Percentiles rank a stretch among this genome's conserved stretches.
Evolutionary conservation across 2,888 invertebrate genomes (phyloP).

Genomic region (Rotaria macrura): DNA sequence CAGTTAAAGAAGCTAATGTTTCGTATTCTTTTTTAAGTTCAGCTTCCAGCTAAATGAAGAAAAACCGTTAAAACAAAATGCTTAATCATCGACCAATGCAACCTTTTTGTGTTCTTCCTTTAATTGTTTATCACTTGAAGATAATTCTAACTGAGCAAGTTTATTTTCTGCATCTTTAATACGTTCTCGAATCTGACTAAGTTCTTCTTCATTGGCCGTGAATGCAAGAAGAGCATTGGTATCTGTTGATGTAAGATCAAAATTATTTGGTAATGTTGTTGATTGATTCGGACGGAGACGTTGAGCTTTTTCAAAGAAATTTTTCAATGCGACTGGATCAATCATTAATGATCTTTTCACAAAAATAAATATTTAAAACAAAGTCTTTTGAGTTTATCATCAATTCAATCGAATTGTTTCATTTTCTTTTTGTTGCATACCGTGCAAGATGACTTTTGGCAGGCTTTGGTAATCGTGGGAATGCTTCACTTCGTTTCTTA

Average conservation of each 20-base stretch:
- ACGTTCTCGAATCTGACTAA: background rate
- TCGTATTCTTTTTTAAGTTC: background rate
- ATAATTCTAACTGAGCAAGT: background rate
- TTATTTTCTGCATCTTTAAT: background rate
- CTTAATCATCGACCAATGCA: background rate
- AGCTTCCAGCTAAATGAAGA: background rate
- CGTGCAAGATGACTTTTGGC: background rate
- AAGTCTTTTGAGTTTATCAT: background rate
- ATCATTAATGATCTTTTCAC: background rate
- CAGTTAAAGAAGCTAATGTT: background rate
- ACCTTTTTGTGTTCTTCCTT: background rate
- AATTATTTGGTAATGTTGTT: background rate
- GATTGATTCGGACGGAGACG: background rate
- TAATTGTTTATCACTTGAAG: background rate
- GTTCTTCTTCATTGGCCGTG: slow-evolving; percentile 7
- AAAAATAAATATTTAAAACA: too few relatives aligned
- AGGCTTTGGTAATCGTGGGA: slow-evolving; percentile 10
- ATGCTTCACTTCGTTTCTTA: slow-evolving; percentile 12
- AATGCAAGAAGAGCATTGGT: slow-evolving; percentile 5
- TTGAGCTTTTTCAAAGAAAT: background rate
- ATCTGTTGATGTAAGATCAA: slow-evolving; percentile 2
- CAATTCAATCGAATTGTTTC: background rate
- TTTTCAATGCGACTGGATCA: slow-evolving; percentile 9
- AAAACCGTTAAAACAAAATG: background rate
- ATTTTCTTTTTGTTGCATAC: background rate